phyloP scores from a whole-genome alignment of 2,797 vertebrate genomes.

The Enteromius treurensis region DNA sequence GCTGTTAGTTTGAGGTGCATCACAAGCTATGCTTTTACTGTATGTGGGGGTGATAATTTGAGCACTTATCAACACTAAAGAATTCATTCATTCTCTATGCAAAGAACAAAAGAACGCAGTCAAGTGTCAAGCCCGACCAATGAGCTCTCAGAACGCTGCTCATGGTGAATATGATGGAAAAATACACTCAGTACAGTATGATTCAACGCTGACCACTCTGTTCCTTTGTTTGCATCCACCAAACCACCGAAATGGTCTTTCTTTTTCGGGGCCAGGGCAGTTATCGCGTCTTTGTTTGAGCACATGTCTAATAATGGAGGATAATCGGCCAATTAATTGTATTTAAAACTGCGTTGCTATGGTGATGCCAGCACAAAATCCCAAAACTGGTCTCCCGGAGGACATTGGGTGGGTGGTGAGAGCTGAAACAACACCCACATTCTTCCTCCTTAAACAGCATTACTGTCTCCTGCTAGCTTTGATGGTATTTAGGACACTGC shows the following conservation, averaged over 20 bases:
- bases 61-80: constrained; percentile 57
- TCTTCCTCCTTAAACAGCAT: constrained; percentile 62
- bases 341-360: constrained; percentile 71
- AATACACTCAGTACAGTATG: constrained; percentile 42
- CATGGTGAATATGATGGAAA: constrained; percentile 35
- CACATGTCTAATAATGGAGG: constrained; percentile 70
- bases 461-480: constrained; percentile 57
- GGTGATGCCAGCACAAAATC: constrained; percentile 64
- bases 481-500: constrained; percentile 58
- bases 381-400: constrained; percentile 60
- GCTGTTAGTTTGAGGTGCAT: constrained; percentile 50
- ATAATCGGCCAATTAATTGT: constrained; percentile 70
- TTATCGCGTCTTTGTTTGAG: constrained; percentile 58
- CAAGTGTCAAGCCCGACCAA: constrained; percentile 41
- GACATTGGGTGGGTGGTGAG: constrained; percentile 60
- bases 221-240: constrained; percentile 52
- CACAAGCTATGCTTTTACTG: constrained; percentile 50
- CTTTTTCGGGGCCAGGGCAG: constrained; percentile 58
- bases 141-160: constrained; percentile 37
- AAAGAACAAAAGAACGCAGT: constrained; percentile 52
- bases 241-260: constrained; percentile 56
- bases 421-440: constrained; percentile 65
- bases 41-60: constrained; percentile 52
- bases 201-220: constrained; percentile 48
- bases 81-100: constrained; percentile 44